Conservation (phyloP, 1,140 invertebrate species). For the Microplitis demolitor region DNA sequence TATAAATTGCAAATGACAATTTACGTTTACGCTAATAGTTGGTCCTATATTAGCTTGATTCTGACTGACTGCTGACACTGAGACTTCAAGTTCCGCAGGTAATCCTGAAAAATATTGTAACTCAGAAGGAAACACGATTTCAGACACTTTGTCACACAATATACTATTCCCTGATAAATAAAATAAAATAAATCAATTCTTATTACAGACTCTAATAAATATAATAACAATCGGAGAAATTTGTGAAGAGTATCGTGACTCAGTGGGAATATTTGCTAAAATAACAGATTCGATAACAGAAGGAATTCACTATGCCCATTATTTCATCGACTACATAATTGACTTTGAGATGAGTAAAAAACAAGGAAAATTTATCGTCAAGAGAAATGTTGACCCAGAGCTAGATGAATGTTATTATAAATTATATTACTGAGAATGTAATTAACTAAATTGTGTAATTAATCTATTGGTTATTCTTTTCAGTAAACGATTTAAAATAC, state of each 20-base stretch:
- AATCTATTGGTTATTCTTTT: not conserved
- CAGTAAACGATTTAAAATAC: conserved; percentile 38
- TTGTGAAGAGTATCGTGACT: conserved; percentile 58
- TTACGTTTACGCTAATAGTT: no score
- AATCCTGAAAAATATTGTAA: no score
- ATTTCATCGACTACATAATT: conserved; percentile 64
- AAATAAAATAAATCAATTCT: conserved; percentile 5
- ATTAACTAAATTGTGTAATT: not conserved
- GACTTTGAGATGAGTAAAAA: conserved; percentile 71
- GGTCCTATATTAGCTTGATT: no score
- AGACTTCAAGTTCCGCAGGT: no score
- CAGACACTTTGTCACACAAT: no score
- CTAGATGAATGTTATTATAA: conserved; percentile 69
- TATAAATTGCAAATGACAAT: no score
- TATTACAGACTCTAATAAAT: conserved; percentile 68
- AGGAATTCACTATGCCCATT: conserved; percentile 65
- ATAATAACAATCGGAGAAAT: conserved; percentile 70
- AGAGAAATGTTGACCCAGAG: conserved; percentile 69
- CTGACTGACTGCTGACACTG: no score
- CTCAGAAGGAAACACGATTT: no score
- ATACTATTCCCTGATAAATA: no score
- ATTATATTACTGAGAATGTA: not conserved
- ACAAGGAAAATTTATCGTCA: conserved; percentile 70
- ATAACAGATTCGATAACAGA: conserved; percentile 63
- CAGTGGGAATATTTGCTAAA: conserved; percentile 64